Evolutionary conservation across 2,797 vertebrate species (phyloP).

Genomic region (Loris lydekkerianus): DNA sequence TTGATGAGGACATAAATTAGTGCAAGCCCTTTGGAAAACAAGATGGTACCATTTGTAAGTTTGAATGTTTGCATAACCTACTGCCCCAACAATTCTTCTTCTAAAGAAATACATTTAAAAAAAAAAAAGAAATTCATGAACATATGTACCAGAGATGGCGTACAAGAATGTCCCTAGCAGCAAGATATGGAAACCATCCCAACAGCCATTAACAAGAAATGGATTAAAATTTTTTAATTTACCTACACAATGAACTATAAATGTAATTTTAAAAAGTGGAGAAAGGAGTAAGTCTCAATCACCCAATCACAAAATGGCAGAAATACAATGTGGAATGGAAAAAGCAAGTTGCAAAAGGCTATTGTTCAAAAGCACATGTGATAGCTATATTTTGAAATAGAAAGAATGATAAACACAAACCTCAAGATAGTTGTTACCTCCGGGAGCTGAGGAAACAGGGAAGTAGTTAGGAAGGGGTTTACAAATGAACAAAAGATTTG

Average conservation of each 20-base stretch:
- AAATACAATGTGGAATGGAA: neutral
- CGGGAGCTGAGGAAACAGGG: neutral
- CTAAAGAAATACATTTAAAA: conserved; percentile 7
- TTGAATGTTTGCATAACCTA: neutral
- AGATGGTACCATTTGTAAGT: neutral
- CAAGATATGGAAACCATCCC: neutral
- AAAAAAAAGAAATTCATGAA: neutral
- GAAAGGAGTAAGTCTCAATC: neutral
- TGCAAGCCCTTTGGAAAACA: neutral
- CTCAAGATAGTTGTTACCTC: neutral
- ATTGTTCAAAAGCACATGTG: neutral
- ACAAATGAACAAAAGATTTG: neutral
- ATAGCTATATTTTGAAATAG: neutral
- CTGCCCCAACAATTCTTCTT: neutral
- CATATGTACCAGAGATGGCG: neutral
- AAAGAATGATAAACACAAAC: neutral
- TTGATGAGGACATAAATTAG: conserved; percentile 34
- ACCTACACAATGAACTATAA: neutral
- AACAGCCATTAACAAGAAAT: neutral
- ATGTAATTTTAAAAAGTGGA: neutral
- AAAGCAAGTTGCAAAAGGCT: neutral
- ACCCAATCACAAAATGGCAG: neutral
- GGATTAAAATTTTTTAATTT: neutral
- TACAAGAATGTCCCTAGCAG: neutral
- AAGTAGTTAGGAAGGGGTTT: neutral